Evolutionary conservation across 2,113 vertebrate species (phyloP), one percentile per base, ranked within the genome.

Genomic region (Pollachius pollachius): DNA sequence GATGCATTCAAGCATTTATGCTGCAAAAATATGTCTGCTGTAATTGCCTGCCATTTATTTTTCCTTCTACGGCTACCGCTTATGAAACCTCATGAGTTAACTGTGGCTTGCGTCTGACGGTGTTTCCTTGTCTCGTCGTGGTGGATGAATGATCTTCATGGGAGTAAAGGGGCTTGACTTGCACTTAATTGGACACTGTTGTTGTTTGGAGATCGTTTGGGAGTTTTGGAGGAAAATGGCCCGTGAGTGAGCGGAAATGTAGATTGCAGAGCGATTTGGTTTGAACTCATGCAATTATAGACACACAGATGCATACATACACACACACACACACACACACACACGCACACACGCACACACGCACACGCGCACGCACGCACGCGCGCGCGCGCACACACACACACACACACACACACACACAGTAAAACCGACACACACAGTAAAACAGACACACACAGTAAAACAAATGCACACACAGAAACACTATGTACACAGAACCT

Each of bases 1-100:
- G 79, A 73, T 85, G 80, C 80, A 62, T 76, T 74, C 70, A 78
- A 74, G 65, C 65, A 68, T 77, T 76, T 23, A 68, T 72, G 74
- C 78, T 73, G 16, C 48, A 71, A 34, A 78, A 78, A 80, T 76
- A 69, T 58, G 62, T 72, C 72, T 61, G 68, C 71, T 77, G 67
- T 79, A 82, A 83, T 88, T 85, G 76, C 73, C 62, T 80, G 12
- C 60, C 74, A 71, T 64, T 65, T 71, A 75, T 82, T 73, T 64
- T 73, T 65, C 62, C 30, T 52, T 71, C 69, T 75, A 59, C 76
- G 79, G 80, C 71, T n/a, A 48, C 41, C 41, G 41, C 41, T 48
- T 48, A 13, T 13, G 41, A 7, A 13, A 48, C 41, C 41, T 48
- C 41, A 13, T 48, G 41, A 48, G 41, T 48, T 48, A 48, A 13